A percentile compares a stretch with the other conserved stretches of the same genome.
These are phyloP conservation scores for Triops cancriformis DNA, from an alignment of 1,140 invertebrate genomes.

Conservation along the genomic window DNA sequence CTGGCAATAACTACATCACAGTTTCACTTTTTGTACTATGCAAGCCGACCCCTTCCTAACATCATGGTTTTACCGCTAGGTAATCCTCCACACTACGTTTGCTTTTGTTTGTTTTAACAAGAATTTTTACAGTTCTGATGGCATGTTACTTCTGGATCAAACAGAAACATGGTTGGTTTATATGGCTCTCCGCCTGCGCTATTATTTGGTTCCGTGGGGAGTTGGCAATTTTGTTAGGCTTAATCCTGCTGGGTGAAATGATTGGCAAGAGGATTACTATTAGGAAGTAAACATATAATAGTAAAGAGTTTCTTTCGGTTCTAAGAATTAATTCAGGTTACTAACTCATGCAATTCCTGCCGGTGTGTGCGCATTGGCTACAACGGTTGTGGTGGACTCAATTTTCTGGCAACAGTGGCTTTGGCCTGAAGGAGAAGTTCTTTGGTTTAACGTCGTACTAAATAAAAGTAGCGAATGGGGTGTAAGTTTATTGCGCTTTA, in stretches of 20 bases:
- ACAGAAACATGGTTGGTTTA: constrained; percentile 63
- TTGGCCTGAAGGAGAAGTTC: constrained; percentile 97
- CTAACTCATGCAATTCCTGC: constrained; percentile 61
- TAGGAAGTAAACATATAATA: constrained; percentile 39
- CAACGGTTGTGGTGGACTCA: constrained; percentile 80
- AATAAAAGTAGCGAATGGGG: constrained; percentile 96
- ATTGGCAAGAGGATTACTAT: constrained; percentile 44
- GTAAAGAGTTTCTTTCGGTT: constrained; percentile 24
- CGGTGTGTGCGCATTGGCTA: constrained; percentile 54
- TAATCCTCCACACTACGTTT: constrained; percentile 41
- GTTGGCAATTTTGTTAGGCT: constrained; percentile 74
- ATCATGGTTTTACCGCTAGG: constrained; percentile 87
- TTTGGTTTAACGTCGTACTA: constrained; percentile 88
- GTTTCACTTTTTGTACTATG: constrained; percentile 97
- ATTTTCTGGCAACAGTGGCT: constrained; percentile 81
- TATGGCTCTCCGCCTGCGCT: constrained; percentile 72
- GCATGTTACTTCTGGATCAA: constrained; percentile 78
- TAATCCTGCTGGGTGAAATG: constrained; percentile 75
- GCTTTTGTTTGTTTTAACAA: constrained; percentile 33
- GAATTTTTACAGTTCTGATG: constrained; percentile 62
- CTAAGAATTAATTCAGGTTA: constrained; percentile 45
- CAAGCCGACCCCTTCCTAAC: constrained; percentile 89
- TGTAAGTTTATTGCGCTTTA: constrained; percentile 48
- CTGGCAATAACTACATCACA: constrained; percentile 77
- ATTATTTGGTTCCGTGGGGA: constrained; percentile 89